A percentile compares a stretch with the other conserved stretches of the same genome.
Conservation (phyloP, 2,797 vertebrate genomes). For the Syngnathus rostellatus region DNA sequence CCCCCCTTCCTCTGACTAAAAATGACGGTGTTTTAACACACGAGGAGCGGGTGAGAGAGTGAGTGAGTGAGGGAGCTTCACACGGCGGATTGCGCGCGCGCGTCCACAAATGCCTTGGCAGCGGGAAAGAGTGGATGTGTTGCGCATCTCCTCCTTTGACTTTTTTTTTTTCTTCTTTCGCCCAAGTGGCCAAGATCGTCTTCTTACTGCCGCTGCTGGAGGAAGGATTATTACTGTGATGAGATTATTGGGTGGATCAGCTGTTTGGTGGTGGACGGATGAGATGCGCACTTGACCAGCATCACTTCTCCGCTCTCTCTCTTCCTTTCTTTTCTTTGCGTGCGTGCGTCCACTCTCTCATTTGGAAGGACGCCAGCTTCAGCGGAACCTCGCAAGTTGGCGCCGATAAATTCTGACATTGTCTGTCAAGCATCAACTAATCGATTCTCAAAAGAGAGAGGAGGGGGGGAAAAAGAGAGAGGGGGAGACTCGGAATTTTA, state of each 20-base stretch:
- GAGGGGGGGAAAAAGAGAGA: background rate
- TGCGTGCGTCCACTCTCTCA: slow-evolving; percentile 58
- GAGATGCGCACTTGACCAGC: slow-evolving; percentile 5
- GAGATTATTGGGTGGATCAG: background rate
- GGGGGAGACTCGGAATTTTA: slow-evolving; percentile 61
- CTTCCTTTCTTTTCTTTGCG: slow-evolving; percentile 31
- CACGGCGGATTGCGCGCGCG: background rate
- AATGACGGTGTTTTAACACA: background rate
- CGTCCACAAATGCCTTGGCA: background rate
- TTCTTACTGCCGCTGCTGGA: background rate
- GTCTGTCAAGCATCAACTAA: slow-evolving; percentile 69
- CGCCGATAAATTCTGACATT: slow-evolving; percentile 73
- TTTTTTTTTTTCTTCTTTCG: background rate
- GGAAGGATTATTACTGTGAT: slow-evolving; percentile 8
- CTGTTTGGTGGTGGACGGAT: background rate
- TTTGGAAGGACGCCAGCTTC: slow-evolving; percentile 69
- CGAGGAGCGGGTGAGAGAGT: background rate
- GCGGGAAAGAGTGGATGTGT: background rate
- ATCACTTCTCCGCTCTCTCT: background rate
- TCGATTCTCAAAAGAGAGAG: slow-evolving; percentile 49
- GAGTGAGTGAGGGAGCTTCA: background rate
- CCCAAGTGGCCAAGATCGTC: background rate
- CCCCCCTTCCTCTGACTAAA: background rate
- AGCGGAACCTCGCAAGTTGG: slow-evolving; percentile 69
- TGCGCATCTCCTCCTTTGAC: background rate